Evolutionary conservation across 2,888 invertebrate species (phyloP), one percentile per base, ranked within the genome.

Genomic region (Carabus problematicus): DNA sequence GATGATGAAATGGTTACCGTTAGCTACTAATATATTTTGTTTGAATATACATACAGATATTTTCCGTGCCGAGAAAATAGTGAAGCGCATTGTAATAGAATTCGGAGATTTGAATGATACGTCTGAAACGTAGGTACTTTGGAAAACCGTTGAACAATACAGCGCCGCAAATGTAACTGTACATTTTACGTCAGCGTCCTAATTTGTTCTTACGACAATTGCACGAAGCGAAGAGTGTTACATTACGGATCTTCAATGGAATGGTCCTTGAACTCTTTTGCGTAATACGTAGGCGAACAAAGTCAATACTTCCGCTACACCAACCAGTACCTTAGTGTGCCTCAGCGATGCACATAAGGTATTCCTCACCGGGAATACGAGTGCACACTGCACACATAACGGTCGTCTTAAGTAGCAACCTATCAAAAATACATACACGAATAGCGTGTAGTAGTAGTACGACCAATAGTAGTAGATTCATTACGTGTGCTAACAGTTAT

Each of bases 171-270:
- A 56, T 16, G 8, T 64, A 64, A 64, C 64, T 64, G 64, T 64
- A 64, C 55, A 64, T 43, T 64, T 64, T 64, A 64, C 64, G 45
- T 64, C 56, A 64, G 64, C 62, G 62, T 62, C 62, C 62, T 62
- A 47, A 62, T 41, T 59, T 59, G 42, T 14, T 12, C 19, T 62
- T 49, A 52, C 52, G 52, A 52, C 49, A 39, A 62, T 62, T 49
- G 47, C 62, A 47, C 45, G 18, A 29, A 12, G 14, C 43, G 14
- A 14, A n/a, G 62, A 52, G 52, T 52, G 52, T 52, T 52, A 52
- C 52, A 52, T 52, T 52, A 52, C 52, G 52, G 52, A 52, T 52
- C 52, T 52, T 52, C 18, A 52, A 52, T 52, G 52, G 52, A 52
- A 52, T 52, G 52, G 52, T 52, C 52, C 52, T 52, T 52, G 52